These are phyloP conservation scores for Mimumesa dahlbomi DNA, from an alignment of 2,888 invertebrate species.

Conservation along the genomic window DNA sequence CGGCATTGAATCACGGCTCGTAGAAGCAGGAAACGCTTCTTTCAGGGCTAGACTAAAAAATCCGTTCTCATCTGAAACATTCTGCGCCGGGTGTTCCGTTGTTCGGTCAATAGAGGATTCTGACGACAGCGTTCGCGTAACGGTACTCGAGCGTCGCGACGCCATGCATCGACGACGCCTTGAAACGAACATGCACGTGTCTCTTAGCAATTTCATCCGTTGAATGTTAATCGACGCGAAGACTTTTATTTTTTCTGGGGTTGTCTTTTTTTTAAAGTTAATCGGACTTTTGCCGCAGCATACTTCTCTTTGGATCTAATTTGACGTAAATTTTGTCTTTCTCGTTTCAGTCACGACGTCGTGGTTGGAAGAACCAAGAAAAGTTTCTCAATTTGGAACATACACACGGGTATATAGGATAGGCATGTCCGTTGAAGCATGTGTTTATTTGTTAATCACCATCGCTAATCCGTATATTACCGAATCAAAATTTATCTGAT, in stretches of 20 bases:
- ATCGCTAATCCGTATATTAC: too few relatives aligned
- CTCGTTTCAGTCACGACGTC: too few relatives aligned
- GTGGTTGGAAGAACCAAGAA: too few relatives aligned
- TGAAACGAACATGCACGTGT: slow-evolving; percentile 31
- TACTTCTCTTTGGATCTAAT: too few relatives aligned
- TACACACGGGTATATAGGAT: too few relatives aligned
- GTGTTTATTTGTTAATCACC: too few relatives aligned
- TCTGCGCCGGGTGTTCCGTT: slow-evolving; percentile 64
- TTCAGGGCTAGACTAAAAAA: background rate
- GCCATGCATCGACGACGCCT: slow-evolving; percentile 49
- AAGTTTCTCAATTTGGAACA: too few relatives aligned
- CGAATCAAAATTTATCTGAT: too few relatives aligned
- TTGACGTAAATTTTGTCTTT: too few relatives aligned
- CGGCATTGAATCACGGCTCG: too few relatives aligned
- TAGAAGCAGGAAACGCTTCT: background rate
- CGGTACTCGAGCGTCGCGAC: slow-evolving; percentile 60
- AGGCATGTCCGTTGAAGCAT: too few relatives aligned
- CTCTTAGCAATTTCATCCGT: slow-evolving; percentile 28
- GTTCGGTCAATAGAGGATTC: slow-evolving; percentile 69
- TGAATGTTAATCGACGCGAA: slow-evolving; percentile 49
- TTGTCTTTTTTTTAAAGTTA: background rate
- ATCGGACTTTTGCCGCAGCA: too few relatives aligned
- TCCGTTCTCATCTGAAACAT: background rate
- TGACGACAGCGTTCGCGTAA: slow-evolving; percentile 65
- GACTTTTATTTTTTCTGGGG: background rate